Conservation (phyloP, 2,797 vertebrate species). For the Antennarius maculatus region DNA sequence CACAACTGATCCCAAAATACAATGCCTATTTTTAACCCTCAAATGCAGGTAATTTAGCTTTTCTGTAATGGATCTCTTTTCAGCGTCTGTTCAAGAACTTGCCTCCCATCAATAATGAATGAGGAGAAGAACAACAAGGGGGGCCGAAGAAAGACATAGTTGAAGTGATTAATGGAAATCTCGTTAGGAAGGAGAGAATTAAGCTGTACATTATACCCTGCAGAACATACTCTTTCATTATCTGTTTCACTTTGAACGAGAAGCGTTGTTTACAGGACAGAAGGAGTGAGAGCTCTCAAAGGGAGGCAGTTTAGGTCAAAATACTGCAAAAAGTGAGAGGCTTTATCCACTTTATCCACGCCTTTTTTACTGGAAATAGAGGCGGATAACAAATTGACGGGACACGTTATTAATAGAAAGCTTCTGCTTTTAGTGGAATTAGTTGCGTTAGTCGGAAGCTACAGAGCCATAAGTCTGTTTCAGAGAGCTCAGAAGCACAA, state of each 20-base stretch:
- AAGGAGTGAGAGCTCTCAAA: slow-evolving; percentile 17
- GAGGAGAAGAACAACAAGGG: slow-evolving; percentile 41
- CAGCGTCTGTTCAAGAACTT: slow-evolving; percentile 46
- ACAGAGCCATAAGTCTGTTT: slow-evolving; percentile 5
- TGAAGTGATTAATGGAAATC: slow-evolving; percentile 65
- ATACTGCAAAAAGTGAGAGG: background rate
- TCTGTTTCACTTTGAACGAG: slow-evolving; percentile 30
- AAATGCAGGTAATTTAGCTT: slow-evolving; percentile 21
- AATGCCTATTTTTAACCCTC: slow-evolving; percentile 40
- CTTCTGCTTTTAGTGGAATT: slow-evolving; percentile 53
- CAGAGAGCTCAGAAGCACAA: slow-evolving; percentile 21
- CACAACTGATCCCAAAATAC: slow-evolving; percentile 46
- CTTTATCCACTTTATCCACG: slow-evolving; percentile 23
- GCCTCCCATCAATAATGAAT: slow-evolving; percentile 68
- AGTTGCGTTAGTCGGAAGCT: slow-evolving; percentile 23
- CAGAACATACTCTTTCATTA: slow-evolving; percentile 7
- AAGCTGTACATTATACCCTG: slow-evolving; percentile 36
- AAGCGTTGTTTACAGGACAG: slow-evolving; percentile 24
- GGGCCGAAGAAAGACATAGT: slow-evolving; percentile 30
- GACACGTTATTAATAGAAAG: slow-evolving; percentile 33
- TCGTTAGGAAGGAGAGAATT: slow-evolving; percentile 63
- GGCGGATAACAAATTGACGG: slow-evolving; percentile 8
- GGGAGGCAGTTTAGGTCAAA: slow-evolving; percentile 10
- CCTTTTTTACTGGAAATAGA: slow-evolving; percentile 3
- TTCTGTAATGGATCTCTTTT: slow-evolving; percentile 62